Conservation (phyloP, 2,113 vertebrate species). For the Hippopotamus amphibius region DNA sequence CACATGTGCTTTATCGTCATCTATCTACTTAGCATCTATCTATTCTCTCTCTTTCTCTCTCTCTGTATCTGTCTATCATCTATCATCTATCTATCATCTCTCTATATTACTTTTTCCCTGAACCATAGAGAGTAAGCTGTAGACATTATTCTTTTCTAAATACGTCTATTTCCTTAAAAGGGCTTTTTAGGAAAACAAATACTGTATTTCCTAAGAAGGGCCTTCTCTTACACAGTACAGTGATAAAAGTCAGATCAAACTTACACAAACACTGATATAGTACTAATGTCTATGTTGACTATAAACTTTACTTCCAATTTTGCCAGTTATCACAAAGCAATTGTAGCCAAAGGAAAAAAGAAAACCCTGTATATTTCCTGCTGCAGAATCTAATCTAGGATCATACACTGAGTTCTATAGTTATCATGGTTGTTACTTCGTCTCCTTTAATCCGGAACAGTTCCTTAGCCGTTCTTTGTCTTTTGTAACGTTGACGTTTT, state of each 20-base stretch:
- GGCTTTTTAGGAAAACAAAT: no score
- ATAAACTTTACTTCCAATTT: not conserved
- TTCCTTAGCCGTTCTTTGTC: not conserved
- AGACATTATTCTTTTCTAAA: not conserved
- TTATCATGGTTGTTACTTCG: not conserved
- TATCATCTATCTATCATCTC: not conserved
- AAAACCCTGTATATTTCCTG: not conserved
- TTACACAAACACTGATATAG: not conserved
- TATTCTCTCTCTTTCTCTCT: not conserved
- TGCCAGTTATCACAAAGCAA: not conserved
- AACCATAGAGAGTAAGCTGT: not conserved
- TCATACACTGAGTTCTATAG: not conserved
- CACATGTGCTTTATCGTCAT: not conserved
- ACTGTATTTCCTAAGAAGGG: not conserved
- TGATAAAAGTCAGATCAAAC: not conserved
- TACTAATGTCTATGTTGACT: not conserved
- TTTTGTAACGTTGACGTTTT: no score
- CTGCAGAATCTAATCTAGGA: not conserved
- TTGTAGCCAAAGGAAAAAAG: not conserved
- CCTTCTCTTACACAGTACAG: not conserved
- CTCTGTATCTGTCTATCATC: not conserved
- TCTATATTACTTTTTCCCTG: not conserved
- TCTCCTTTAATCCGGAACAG: not conserved
- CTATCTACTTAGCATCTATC: not conserved
- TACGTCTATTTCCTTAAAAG: not conserved